phyloP scores from a whole-genome alignment of 2,797 vertebrate genomes.

The Schizothorax lantsangensis region DNA sequence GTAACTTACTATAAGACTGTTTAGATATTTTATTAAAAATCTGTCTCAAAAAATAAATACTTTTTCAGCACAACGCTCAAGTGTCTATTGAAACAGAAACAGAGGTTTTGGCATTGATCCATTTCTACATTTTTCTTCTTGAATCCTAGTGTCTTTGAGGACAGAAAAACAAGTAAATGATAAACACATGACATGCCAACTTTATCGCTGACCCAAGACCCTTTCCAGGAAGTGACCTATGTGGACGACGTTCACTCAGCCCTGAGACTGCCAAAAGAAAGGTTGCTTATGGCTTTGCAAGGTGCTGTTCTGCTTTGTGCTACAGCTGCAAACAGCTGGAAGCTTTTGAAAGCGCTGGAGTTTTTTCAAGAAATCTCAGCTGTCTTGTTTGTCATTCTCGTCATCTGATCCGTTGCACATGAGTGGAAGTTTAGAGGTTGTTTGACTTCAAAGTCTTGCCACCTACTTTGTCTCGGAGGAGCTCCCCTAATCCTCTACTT shows the following conservation, averaged over 20 bases:
- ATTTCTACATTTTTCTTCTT: neutral
- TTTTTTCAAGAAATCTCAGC: constrained; percentile 39
- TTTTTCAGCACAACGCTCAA: neutral
- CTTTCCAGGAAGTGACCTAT: constrained; percentile 66
- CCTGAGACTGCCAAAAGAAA: constrained; percentile 60
- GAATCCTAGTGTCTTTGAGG: constrained; percentile 17
- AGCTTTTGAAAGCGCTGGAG: constrained; percentile 61
- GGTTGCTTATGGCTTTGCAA: constrained; percentile 69
- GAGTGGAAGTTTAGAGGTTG: constrained; percentile 25
- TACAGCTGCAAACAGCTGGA: constrained; percentile 84
- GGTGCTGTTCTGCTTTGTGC: constrained; percentile 69
- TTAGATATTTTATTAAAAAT: neutral
- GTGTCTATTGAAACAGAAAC: neutral
- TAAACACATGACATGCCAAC: constrained; percentile 64
- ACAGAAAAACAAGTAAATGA: constrained; percentile 51
- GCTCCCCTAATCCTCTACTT: constrained; percentile 22
- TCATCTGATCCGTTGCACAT: constrained; percentile 49
- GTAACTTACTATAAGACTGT: neutral
- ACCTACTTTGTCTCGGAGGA: constrained; percentile 24
- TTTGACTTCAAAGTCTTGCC: constrained; percentile 43
- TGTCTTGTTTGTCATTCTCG: constrained; percentile 44
- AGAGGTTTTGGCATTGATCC: neutral
- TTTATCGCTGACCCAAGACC: constrained; percentile 70
- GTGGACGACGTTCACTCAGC: constrained; percentile 66
- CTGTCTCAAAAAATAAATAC: neutral